Evolutionary conservation across 2,888 invertebrate genomes (phyloP), one percentile per base, ranked within the genome.

Genomic region (Pogonocherus hispidulus): DNA sequence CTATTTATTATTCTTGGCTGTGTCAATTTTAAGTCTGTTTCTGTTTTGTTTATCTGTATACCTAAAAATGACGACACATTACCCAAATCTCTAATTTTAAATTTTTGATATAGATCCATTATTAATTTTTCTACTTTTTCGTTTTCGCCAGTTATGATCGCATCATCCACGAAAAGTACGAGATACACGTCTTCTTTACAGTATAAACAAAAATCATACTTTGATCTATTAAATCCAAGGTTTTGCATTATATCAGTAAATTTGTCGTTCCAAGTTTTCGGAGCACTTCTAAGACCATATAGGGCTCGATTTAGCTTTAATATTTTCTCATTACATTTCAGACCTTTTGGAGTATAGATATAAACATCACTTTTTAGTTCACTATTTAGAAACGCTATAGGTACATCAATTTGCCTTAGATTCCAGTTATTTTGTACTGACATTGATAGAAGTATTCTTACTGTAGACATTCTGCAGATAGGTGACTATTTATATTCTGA

Each of bases 291-390:
- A 6, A 68, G 23, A 5, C 76, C 75, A 57, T 76, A 74, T 18
- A 76, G 55, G 6, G 72, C 72, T 69, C 63, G 69, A 55, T 72
- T 74, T 11, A 76, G 56, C 67, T 69, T 76, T 22, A 72, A 57
- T 9, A 37, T 18, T 20, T 37, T 14, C 1, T 3, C 37, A 1
- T 47, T 19, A 19, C 19, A 9, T 3, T 20, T 47, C 9, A 73
- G 16, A 32, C 74, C 70, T 56, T 73, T 64, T 46, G 75, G 76
- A 52, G 14, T 62, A 20, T 70, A 44, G 18, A 70, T 67, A 52
- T 63, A 71, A 27, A 71, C 46, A 9, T 70, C 66, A 35, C 20
- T 59, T 8, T 70, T 32, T 37, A 72, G 27, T 11, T 23, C 16
- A 14, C 66, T 60, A 62, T 71, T 71, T 37, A 69, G 44, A 54